These are phyloP conservation scores for Palaemon carinicauda DNA, from an alignment of 1,140 invertebrate genomes.

Conservation along the genomic window DNA sequence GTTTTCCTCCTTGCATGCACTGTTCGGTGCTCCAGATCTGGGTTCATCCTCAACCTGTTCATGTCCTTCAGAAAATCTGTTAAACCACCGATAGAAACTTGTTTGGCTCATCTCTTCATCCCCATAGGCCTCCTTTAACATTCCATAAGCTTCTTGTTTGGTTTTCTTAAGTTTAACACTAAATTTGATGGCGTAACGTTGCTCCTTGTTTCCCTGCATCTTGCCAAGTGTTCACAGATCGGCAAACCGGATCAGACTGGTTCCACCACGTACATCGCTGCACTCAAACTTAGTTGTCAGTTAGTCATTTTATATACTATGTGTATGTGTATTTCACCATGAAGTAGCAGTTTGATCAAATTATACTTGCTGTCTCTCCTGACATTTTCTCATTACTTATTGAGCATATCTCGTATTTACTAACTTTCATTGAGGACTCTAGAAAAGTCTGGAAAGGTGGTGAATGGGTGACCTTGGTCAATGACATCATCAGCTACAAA, in stretches of 20 bases:
- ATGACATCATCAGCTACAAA: no score
- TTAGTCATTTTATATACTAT: neutral
- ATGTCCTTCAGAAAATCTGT: no score
- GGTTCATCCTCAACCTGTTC: no score
- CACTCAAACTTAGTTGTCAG: neutral
- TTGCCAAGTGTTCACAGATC: neutral
- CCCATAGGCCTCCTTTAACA: no score
- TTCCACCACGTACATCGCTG: neutral
- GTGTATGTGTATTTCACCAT: neutral
- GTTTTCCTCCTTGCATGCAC: no score
- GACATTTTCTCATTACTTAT: neutral
- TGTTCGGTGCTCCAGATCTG: no score
- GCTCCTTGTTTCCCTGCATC: neutral
- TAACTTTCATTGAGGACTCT: no score
- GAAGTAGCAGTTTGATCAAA: neutral
- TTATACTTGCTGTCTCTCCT: neutral
- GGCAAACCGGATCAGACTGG: neutral
- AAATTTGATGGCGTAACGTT: neutral
- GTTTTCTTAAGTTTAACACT: neutral
- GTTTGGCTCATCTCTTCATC: no score
- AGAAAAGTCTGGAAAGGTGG: no score
- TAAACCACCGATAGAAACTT: no score
- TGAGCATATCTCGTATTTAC: neutral
- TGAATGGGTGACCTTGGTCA: no score
- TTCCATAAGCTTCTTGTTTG: no score